These are phyloP conservation scores for Bergia puertoricense DNA, from an alignment of 92 coral and sea anemone species.

Conservation along the genomic window DNA sequence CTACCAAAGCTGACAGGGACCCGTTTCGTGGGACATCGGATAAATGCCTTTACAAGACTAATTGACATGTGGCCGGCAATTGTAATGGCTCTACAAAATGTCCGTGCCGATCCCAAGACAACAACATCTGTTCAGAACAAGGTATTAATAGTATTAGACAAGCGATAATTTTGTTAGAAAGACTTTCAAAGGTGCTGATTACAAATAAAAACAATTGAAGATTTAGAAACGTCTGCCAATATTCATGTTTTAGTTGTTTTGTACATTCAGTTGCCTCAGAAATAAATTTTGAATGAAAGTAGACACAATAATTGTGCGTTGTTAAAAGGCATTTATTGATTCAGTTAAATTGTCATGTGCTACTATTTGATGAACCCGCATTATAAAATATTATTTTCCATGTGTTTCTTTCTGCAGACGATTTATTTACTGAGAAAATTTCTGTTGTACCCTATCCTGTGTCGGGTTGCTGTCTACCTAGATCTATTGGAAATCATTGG, in stretches of 20 bases:
- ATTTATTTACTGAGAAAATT: conserved; percentile 38
- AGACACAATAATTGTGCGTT: background rate
- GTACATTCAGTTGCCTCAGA: background rate
- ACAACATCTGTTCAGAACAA: background rate
- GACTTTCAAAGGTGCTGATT: too few relatives aligned
- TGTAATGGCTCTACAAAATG: conserved; percentile 19
- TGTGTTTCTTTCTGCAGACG: conserved; percentile 6
- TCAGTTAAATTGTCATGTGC: background rate
- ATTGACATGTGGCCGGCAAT: conserved; percentile 40
- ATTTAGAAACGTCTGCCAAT: background rate
- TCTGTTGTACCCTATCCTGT: conserved; percentile 32
- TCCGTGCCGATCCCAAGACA: conserved; percentile 12
- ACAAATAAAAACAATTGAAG: background rate
- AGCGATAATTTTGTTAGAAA: too few relatives aligned
- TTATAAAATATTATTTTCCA: background rate
- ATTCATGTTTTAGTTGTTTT: background rate
- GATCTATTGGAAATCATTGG: conserved; percentile 31
- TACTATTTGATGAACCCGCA: conserved; percentile 6
- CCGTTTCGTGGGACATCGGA: conserved; percentile 1
- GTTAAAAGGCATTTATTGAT: background rate
- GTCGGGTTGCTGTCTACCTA: conserved; percentile 36
- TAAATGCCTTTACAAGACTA: background rate
- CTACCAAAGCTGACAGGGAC: conserved; percentile 18
- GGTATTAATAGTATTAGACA: background rate
- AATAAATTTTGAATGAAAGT: conserved; percentile 21